A percentile compares a stretch with the other conserved stretches of the same genome.
These are phyloP conservation scores for Odontamblyopus rebecca DNA, from an alignment of 2,797 vertebrate genomes.

Conservation along the genomic window DNA sequence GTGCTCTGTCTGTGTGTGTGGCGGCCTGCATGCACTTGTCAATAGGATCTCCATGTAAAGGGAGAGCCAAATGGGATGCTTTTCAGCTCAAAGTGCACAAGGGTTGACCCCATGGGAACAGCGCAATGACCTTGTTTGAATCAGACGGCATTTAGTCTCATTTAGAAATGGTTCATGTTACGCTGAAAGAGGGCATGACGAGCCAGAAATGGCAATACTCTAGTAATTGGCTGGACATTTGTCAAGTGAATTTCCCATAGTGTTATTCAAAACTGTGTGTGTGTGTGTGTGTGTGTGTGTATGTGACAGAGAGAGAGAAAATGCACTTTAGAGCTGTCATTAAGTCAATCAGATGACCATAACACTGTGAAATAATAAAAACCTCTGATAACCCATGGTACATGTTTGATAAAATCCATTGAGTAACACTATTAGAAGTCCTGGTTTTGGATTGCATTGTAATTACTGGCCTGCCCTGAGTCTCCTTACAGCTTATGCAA, in stretches of 20 bases:
- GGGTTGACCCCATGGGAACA: constrained; percentile 67
- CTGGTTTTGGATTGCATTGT: constrained; percentile 65
- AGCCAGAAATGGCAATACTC: constrained; percentile 50
- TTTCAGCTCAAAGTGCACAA: constrained; percentile 68
- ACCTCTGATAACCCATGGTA: constrained; percentile 8
- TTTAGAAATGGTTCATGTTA: constrained; percentile 59
- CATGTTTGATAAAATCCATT: constrained; percentile 25
- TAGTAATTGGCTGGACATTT: constrained; percentile 52
- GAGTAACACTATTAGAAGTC: constrained; percentile 39
- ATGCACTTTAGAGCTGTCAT: not conserved
- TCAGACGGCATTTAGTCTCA: constrained; percentile 65
- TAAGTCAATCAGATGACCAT: not conserved
- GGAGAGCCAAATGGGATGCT: constrained; percentile 64
- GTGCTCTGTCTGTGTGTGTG: constrained; percentile 31
- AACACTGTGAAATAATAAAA: not conserved
- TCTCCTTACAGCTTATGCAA: constrained; percentile 47
- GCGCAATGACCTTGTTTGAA: constrained; percentile 56
- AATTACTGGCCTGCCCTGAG: constrained; percentile 53
- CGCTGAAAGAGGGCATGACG: constrained; percentile 40
- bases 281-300: not conserved
- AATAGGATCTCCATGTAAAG: constrained; percentile 63
- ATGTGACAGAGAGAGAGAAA: not conserved
- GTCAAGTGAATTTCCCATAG: constrained; percentile 46
- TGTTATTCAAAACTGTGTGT: constrained; percentile 17
- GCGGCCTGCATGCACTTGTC: constrained; percentile 56